A percentile compares a stretch with the other conserved stretches of the same genome.
Evolutionary conservation across 1,140 invertebrate genomes (phyloP).

Genomic region (Spodoptera frugiperda): DNA sequence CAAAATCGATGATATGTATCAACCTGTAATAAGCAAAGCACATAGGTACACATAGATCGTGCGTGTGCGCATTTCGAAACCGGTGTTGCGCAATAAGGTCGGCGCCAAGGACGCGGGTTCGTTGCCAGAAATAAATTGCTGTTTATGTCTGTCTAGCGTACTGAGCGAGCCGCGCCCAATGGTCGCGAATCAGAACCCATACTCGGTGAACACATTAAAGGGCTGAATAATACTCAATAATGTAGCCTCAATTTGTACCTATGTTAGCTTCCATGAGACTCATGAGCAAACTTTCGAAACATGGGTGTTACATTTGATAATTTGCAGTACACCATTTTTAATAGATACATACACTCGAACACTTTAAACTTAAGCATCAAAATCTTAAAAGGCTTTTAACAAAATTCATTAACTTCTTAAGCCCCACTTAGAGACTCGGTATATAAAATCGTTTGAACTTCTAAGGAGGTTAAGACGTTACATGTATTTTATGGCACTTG

Average conservation of each 20-base stretch:
- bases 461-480: background rate
- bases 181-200: conserved; percentile 21
- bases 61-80: conserved; percentile 75
- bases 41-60: conserved; percentile 67
- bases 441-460: conserved; percentile 10
- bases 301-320: no score
- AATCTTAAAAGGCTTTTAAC: no score
- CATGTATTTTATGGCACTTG: background rate
- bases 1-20: conserved; percentile 35
- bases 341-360: no score
- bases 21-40: conserved; percentile 51
- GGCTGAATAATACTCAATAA: no score
- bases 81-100: conserved; percentile 85
- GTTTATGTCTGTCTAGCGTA: conserved; percentile 81
- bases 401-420: no score
- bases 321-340: no score
- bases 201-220: background rate
- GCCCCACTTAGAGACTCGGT: no score
- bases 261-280: no score
- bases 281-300: no score
- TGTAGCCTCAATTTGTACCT: no score
- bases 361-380: no score
- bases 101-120: conserved; percentile 83
- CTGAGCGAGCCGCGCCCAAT: conserved; percentile 43
- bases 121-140: conserved; percentile 83